Evolutionary conservation across 2,113 vertebrate species (phyloP).

Genomic region (Alligator sinensis): DNA sequence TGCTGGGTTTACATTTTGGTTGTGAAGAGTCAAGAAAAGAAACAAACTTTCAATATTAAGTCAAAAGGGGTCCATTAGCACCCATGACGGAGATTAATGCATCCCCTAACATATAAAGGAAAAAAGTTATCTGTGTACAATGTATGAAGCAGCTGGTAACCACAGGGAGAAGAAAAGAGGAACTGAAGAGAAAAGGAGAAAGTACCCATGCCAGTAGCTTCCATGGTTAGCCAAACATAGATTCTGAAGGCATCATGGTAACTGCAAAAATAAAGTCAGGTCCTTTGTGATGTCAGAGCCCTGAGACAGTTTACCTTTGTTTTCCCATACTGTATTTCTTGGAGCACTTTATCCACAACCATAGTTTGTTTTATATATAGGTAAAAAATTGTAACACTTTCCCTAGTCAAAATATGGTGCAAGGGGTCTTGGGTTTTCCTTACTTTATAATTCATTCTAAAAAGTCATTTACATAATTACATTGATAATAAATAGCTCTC

Average conservation of each 20-base stretch:
- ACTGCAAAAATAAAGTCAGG: not conserved
- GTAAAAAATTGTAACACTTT: not conserved
- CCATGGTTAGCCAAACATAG: not conserved
- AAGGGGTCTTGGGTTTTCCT: not conserved
- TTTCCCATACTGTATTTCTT: not conserved
- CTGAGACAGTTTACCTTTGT: not conserved
- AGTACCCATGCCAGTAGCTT: not conserved
- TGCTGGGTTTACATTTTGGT: not conserved
- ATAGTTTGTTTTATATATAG: not conserved
- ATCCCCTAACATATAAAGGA: not conserved
- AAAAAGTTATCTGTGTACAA: not conserved
- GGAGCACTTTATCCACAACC: not conserved
- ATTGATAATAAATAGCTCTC: not conserved
- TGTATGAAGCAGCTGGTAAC: not conserved
- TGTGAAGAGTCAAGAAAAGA: not conserved
- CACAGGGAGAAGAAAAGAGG: not conserved
- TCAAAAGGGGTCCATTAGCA: not conserved
- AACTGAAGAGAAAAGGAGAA: not conserved
- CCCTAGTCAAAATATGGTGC: not conserved
- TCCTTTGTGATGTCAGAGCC: not conserved
- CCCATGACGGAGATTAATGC: not conserved
- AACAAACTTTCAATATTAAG: not conserved
- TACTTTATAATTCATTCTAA: not conserved
- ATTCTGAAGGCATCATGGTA: not conserved
- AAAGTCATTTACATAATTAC: not conserved